Evolutionary conservation across 1,140 invertebrate species (phyloP).

Genomic region (Ganaspis sp.): DNA sequence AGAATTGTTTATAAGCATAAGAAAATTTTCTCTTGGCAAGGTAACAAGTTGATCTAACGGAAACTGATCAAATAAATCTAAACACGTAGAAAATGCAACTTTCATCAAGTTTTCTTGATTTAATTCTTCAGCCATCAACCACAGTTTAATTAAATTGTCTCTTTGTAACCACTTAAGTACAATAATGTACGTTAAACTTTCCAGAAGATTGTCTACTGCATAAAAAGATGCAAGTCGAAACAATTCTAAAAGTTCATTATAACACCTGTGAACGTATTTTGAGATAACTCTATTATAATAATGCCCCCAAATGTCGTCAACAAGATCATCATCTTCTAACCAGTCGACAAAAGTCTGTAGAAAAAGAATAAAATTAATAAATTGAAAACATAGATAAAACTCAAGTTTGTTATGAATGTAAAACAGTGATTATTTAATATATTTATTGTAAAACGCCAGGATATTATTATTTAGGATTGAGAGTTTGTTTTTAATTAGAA

Average conservation of each 20-base stretch:
- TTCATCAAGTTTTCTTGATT: conserved; percentile 44
- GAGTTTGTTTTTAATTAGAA: no score
- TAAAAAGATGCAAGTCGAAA: conserved; percentile 58
- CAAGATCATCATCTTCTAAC: conserved; percentile 40
- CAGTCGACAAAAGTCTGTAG: conserved; percentile 59
- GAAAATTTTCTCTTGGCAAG: conserved; percentile 44
- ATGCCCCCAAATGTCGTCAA: background rate
- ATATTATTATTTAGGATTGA: no score
- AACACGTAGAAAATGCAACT: conserved; percentile 50
- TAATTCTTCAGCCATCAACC: conserved; percentile 56
- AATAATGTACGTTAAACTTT: conserved; percentile 48
- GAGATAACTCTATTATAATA: conserved; percentile 41
- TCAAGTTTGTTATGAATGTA: background rate
- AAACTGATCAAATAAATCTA: conserved; percentile 58
- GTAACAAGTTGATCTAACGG: conserved; percentile 35
- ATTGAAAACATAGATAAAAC: background rate
- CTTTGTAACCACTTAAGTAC: conserved; percentile 43
- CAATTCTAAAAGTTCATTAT: conserved; percentile 46
- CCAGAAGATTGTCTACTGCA: conserved; percentile 50
- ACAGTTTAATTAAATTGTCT: conserved; percentile 52
- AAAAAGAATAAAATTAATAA: conserved; percentile 37
- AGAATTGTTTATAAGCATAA: conserved; percentile 51
- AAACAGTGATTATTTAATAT: no score
- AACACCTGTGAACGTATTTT: conserved; percentile 43
- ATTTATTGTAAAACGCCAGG: no score